These are phyloP conservation scores for Enteromius treurensis DNA, from an alignment of 2,797 vertebrate species.

Conservation along the genomic window DNA sequence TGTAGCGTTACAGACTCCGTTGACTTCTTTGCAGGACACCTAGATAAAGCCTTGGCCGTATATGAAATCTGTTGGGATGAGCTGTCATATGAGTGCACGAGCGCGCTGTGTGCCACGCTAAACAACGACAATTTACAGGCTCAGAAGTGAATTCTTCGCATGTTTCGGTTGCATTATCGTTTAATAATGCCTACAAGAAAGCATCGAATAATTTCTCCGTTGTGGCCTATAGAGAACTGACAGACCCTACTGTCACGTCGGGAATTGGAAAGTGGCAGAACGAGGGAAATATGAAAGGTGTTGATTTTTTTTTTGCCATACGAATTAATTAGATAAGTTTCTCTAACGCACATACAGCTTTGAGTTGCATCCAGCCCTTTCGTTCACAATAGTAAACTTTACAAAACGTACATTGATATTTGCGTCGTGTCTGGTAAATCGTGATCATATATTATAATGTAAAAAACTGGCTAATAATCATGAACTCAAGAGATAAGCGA, in stretches of 20 bases:
- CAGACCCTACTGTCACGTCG: background rate
- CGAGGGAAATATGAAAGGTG: background rate
- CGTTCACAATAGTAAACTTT: background rate
- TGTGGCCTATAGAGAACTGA: slow-evolving; percentile 19
- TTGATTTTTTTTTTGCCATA: background rate
- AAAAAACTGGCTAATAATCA: background rate
- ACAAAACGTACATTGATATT: background rate
- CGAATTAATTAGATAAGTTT: background rate
- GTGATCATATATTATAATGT: background rate
- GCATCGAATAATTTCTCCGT: background rate
- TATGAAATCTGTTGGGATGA: slow-evolving; percentile 17
- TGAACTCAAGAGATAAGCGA: slow-evolving; percentile 25
- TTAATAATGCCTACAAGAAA: background rate
- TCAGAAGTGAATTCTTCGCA: background rate
- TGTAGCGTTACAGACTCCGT: slow-evolving; percentile 27
- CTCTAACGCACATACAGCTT: background rate
- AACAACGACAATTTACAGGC: background rate
- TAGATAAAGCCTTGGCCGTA: background rate
- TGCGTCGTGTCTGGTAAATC: background rate
- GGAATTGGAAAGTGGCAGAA: background rate
- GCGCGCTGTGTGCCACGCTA: background rate
- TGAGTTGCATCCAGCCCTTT: background rate
- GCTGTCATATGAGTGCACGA: slow-evolving; percentile 5
- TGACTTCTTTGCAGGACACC: slow-evolving; percentile 43
- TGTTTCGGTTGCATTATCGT: background rate